Percentiles rank a stretch among this genome's conserved stretches.
These are phyloP conservation scores for Acanthosepion pharaonis DNA, from an alignment of 2,888 invertebrate genomes.

Conservation along the genomic window DNA sequence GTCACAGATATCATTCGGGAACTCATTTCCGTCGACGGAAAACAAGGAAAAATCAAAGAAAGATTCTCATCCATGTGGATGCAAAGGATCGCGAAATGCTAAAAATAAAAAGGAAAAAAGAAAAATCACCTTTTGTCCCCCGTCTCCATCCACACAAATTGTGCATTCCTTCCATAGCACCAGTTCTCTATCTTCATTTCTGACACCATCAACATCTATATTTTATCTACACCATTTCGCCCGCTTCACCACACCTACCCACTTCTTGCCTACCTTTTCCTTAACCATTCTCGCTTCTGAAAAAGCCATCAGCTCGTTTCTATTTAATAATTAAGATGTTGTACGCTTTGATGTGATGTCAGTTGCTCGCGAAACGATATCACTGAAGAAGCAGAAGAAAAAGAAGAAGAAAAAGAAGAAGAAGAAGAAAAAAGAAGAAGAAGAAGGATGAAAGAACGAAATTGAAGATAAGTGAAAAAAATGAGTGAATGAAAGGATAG, in stretches of 20 bases:
- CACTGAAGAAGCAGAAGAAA: not conserved
- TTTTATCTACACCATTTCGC: not conserved
- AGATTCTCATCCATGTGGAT: not conserved
- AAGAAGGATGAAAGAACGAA: not conserved
- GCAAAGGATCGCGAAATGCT: not conserved
- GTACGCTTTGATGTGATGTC: constrained; percentile 21
- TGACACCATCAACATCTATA: not conserved
- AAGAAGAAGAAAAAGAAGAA: not conserved
- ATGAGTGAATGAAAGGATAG: not conserved
- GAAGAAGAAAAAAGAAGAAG: not conserved
- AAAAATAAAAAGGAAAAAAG: no score
- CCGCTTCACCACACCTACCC: not conserved
- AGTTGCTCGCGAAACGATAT: not conserved
- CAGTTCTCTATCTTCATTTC: not conserved
- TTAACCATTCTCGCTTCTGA: not conserved
- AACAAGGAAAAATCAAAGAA: not conserved
- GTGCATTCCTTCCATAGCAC: not conserved
- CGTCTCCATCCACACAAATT: not conserved
- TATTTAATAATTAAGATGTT: not conserved
- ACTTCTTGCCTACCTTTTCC: no score
- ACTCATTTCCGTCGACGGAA: not conserved
- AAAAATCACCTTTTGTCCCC: no score
- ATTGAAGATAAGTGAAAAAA: not conserved
- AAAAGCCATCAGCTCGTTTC: not conserved
- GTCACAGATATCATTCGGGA: not conserved